Percentiles rank a stretch among this genome's conserved stretches.
Evolutionary conservation across 53 echinoderm and acorn worm species (phyloP).

Genomic region (Holothuria scabra): DNA sequence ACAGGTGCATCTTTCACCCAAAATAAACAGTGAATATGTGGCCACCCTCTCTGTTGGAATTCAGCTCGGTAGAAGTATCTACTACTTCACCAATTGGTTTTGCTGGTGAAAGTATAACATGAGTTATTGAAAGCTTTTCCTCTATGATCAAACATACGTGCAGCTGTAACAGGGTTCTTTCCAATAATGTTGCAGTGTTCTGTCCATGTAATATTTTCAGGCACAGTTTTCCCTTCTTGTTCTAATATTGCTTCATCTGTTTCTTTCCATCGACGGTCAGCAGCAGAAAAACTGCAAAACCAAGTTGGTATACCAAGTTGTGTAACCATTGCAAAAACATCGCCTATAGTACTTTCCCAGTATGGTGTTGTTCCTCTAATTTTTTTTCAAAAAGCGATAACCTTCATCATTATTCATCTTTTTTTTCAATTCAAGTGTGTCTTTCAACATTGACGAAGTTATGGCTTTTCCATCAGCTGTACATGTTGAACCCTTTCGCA

Average conservation of each 20-base stretch:
- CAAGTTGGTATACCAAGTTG: slow-evolving; percentile 52
- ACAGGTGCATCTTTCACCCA: slow-evolving; percentile 66
- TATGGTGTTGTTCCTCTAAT: slow-evolving; percentile 12
- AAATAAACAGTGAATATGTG: too few species aligned
- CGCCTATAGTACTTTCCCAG: slow-evolving; percentile 58
- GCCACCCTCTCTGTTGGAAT: slow-evolving; percentile 59
- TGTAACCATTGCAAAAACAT: slow-evolving; percentile 67
- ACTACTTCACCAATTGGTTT: slow-evolving; percentile 41
- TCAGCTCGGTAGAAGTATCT: slow-evolving; percentile 59
- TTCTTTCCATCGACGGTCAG: slow-evolving; percentile 68
- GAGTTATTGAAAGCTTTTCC: slow-evolving; percentile 19
- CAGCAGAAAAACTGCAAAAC: too few species aligned
- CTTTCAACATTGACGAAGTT: slow-evolving; percentile 57
- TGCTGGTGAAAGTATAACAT: slow-evolving; percentile 1
- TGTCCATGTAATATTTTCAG: slow-evolving; percentile 55
- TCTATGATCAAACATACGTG: slow-evolving; percentile 45
- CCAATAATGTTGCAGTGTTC: slow-evolving; percentile 64
- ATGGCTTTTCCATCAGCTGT: slow-evolving; percentile 32
- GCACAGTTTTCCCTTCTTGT: slow-evolving; percentile 54
- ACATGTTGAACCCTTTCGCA: slow-evolving; percentile 62
- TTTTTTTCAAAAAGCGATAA: slow-evolving; percentile 56
- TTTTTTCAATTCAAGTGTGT: slow-evolving; percentile 49
- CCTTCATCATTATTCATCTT: slow-evolving; percentile 54
- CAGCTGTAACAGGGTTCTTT: slow-evolving; percentile 77
- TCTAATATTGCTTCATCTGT: slow-evolving; percentile 47